Evolutionary conservation across 2,888 invertebrate genomes (phyloP).

Genomic region (Elysia crispata): DNA sequence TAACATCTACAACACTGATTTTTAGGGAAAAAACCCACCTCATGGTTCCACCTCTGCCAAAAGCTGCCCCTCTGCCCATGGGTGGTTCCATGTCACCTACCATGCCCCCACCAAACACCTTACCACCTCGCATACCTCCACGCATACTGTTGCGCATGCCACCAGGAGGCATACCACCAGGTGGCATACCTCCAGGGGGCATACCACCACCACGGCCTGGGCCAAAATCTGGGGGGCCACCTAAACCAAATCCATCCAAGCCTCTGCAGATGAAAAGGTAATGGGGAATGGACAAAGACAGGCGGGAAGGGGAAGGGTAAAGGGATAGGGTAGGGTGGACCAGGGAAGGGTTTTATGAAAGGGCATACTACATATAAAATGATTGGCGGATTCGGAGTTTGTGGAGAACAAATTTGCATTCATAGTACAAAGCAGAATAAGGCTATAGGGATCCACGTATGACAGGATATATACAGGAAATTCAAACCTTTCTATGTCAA

Average conservation of each 20-base stretch:
- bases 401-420: too few species aligned
- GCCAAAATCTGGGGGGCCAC: constrained; percentile 53
- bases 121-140: constrained; percentile 69
- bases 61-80: constrained; percentile 46
- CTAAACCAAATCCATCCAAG: constrained; percentile 55
- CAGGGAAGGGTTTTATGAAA: not conserved
- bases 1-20: not conserved
- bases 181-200: constrained; percentile 42
- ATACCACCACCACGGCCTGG: constrained; percentile 55
- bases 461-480: too few species aligned
- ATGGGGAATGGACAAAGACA: too few species aligned
- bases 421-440: too few species aligned
- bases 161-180: constrained; percentile 29
- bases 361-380: not conserved
- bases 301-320: constrained; percentile 6
- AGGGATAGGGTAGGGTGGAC: not conserved
- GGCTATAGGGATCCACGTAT: too few species aligned
- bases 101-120: constrained; percentile 49
- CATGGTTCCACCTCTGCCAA: constrained; percentile 50
- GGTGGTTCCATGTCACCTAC: constrained; percentile 51
- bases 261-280: constrained; percentile 42
- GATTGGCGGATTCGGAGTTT: too few species aligned
- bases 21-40: constrained; percentile 42
- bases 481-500: too few species aligned
- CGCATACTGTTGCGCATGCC: constrained; percentile 58